phyloP scores from a whole-genome alignment of 2,113 vertebrate species.

The Protobothrops flavoviridis region DNA sequence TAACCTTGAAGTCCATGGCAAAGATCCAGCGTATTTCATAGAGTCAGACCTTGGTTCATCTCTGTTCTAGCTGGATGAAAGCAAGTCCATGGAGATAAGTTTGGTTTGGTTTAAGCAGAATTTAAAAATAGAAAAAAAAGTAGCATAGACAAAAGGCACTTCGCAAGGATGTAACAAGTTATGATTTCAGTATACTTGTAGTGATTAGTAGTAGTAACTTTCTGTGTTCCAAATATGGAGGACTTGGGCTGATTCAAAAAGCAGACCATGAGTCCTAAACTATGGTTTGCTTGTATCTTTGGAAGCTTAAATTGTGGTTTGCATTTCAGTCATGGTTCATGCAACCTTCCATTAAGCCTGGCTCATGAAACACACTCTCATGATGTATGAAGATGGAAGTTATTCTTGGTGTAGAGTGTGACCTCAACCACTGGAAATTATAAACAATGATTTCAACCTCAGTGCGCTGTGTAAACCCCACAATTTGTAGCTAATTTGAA shows the following conservation, averaged over 20 bases:
- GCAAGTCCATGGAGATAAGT: not conserved
- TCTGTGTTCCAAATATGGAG: not conserved
- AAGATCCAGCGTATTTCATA: constrained; percentile 9
- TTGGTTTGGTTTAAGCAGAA: not conserved
- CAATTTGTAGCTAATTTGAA: no score
- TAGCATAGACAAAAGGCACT: not conserved
- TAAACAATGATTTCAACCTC: no score
- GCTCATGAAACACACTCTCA: not conserved
- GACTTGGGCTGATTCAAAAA: not conserved
- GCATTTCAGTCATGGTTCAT: not conserved
- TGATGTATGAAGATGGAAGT: not conserved
- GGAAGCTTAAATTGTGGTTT: not conserved
- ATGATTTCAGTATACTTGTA: not conserved
- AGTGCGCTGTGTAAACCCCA: no score
- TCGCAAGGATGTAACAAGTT: not conserved
- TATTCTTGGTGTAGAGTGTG: not conserved
- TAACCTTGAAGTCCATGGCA: constrained; percentile 9
- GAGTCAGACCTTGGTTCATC: not conserved
- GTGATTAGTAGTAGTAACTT: not conserved
- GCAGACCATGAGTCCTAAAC: not conserved
- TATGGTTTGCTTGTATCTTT: not conserved
- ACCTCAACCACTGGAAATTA: not conserved
- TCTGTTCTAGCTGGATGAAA: not conserved
- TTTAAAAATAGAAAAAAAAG: not conserved
- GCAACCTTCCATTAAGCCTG: not conserved